Evolutionary conservation across 2,888 invertebrate genomes (phyloP).

Genomic region (Cyclophora albipunctata): DNA sequence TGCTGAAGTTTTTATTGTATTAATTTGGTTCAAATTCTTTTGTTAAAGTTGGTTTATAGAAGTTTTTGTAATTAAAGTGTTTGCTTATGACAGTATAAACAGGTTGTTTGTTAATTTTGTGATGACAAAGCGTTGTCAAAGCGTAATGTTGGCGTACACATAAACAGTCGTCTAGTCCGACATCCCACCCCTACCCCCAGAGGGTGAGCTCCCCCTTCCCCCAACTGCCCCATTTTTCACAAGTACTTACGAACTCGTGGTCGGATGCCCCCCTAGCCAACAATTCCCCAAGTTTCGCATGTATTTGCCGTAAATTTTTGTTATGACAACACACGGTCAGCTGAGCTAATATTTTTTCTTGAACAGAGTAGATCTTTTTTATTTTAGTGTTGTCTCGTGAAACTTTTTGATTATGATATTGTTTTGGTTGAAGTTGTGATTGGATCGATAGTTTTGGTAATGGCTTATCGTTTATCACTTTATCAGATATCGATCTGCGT

Average conservation of each 20-base stretch:
- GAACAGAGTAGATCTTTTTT: constrained; percentile 16
- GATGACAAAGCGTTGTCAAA: constrained; percentile 61
- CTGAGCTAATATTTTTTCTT: constrained; percentile 32
- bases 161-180: constrained; percentile 51
- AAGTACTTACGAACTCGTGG: constrained; percentile 45
- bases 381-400: neutral
- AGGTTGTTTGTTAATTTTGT: constrained; percentile 59
- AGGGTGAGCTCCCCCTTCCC: constrained; percentile 21
- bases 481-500: constrained; percentile 57
- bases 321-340: constrained; percentile 54
- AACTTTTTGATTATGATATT: constrained; percentile 2
- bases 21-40: too few relatives aligned
- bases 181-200: constrained; percentile 21
- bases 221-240: constrained; percentile 56
- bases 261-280: constrained; percentile 28
- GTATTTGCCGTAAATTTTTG: constrained; percentile 45
- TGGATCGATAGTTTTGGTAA: constrained; percentile 9
- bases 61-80: too few relatives aligned
- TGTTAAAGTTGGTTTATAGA: too few relatives aligned
- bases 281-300: constrained; percentile 40
- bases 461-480: constrained; percentile 25
- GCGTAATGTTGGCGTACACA: constrained; percentile 53
- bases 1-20: too few relatives aligned
- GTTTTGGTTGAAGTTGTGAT: constrained; percentile 2
- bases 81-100: constrained; percentile 23